Percentiles rank a stretch among this genome's conserved stretches.
Conservation (phyloP, 30 jellyfish, hydroid and myxozoan species). For the Euphysa ruthae region DNA sequence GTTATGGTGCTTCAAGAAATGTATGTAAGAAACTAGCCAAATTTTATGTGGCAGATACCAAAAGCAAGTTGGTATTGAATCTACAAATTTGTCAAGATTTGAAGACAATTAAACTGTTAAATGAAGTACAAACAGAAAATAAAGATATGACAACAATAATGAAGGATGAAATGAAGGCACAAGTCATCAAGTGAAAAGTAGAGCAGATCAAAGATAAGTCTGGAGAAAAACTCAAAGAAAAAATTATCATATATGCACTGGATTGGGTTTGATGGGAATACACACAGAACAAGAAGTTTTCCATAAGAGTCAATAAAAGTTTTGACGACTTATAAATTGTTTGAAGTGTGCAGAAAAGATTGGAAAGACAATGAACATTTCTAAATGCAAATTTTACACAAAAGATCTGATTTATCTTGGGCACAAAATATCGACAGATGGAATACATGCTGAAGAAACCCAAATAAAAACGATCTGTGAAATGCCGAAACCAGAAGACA, state of each 20-base stretch:
- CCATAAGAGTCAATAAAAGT: neutral
- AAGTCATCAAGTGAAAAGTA: neutral
- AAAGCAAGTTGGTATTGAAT: neutral
- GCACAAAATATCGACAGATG: slow-evolving; percentile 13
- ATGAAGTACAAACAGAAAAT: neutral
- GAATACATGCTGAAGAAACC: slow-evolving; percentile 49
- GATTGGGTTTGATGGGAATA: neutral
- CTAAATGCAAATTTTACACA: neutral
- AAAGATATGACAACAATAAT: no score
- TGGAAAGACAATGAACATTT: neutral
- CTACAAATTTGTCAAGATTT: neutral
- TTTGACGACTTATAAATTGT: neutral
- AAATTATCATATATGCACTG: neutral
- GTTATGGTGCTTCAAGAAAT: neutral
- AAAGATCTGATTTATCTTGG: neutral
- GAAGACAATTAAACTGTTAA: neutral
- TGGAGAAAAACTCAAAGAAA: neutral
- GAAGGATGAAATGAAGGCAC: no score
- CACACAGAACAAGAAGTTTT: neutral
- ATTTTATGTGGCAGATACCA: slow-evolving; percentile 9
- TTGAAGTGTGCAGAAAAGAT: neutral
- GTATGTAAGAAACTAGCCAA: neutral
- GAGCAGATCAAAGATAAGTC: neutral
- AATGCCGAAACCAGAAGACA: slow-evolving; percentile 34
- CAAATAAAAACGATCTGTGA: slow-evolving; percentile 37